Conservation (phyloP, 37 sponge, comb jelly and placozoan species). For the Hexactinellida sp. region DNA sequence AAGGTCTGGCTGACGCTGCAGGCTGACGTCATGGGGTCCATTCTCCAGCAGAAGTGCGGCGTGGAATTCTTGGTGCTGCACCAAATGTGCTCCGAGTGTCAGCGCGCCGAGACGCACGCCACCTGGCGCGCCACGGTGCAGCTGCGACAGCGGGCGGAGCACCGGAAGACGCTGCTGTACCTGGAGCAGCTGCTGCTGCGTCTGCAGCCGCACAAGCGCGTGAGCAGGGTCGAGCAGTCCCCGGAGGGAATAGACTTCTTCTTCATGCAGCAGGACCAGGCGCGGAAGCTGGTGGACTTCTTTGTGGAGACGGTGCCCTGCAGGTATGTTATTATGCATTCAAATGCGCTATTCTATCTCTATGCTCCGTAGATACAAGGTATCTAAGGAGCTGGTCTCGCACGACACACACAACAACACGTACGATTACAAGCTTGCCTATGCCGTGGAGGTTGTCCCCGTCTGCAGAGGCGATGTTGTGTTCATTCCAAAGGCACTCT, state of each 20-base stretch:
- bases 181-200: conserved; percentile 88
- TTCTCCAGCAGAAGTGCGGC: conserved; percentile 77
- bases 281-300: conserved; percentile 89
- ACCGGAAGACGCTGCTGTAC: conserved; percentile 93
- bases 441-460: conserved; percentile 86
- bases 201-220: conserved; percentile 50
- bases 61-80: conserved; percentile 87
- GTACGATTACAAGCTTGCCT: conserved; percentile 92
- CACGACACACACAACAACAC: conserved; percentile 88
- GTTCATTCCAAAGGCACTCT: conserved; percentile 55
- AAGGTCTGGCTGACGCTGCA: conserved; percentile 87
- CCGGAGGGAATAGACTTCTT: conserved; percentile 76
- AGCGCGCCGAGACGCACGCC: conserved; percentile 71
- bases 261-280: conserved; percentile 51
- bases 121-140: conserved; percentile 88
- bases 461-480: conserved; percentile 76
- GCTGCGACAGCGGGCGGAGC: conserved; percentile 79
- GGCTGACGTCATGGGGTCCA: conserved; percentile 68
- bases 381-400: conserved; percentile 83
- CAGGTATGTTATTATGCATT: conserved; percentile 27
- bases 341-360: too few relatives aligned
- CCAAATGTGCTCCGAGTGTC: conserved; percentile 92
- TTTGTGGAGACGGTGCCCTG: conserved; percentile 64
- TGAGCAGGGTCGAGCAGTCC: conserved; percentile 47
- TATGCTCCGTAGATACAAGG: conserved; percentile 60